Percentiles rank a stretch among this genome's conserved stretches.
phyloP scores from a whole-genome alignment of 2,113 vertebrate species.

The Micronycteris hirsuta region DNA sequence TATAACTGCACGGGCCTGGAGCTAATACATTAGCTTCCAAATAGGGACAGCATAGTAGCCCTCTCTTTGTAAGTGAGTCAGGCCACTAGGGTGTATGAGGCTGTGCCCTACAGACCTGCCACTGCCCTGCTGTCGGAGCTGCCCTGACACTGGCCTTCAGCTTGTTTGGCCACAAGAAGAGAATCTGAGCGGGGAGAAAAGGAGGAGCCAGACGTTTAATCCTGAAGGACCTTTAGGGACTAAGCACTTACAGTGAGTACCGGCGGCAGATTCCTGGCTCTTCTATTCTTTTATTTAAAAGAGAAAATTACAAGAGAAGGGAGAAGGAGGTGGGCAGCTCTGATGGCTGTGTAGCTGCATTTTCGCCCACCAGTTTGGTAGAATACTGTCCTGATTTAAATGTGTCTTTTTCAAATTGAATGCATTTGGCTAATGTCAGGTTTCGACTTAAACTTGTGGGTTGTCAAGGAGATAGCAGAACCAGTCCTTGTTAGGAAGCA shows the following conservation, averaged over 20 bases:
- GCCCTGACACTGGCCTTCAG: not conserved
- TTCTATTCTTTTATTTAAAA: slow-evolving; percentile 13
- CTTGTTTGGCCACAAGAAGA: not conserved
- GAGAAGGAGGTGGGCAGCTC: not conserved
- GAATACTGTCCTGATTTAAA: not conserved
- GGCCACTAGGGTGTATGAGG: not conserved
- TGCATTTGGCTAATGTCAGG: not conserved
- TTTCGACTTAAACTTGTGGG: slow-evolving; percentile 27
- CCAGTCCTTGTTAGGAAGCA: slow-evolving; percentile 43
- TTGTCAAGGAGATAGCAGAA: slow-evolving; percentile 38
- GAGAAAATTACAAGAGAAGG: not conserved
- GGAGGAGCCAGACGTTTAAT: slow-evolving; percentile 59
- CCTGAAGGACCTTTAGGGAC: slow-evolving; percentile 44
- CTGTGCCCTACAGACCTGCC: not conserved
- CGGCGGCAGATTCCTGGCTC: slow-evolving; percentile 31
- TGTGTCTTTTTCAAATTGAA: not conserved
- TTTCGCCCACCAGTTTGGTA: slow-evolving; percentile 49
- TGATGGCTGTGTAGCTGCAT: rapidly evolving
- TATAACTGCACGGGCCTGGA: not conserved
- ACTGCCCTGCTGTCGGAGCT: not conserved
- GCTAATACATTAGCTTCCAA: not conserved
- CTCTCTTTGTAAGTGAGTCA: not conserved
- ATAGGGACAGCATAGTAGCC: rapidly evolving
- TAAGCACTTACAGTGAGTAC: slow-evolving; percentile 61
- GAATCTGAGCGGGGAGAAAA: slow-evolving; percentile 20